Evolutionary conservation across 2,888 invertebrate genomes (phyloP).

Genomic region (Endotricha flammealis): DNA sequence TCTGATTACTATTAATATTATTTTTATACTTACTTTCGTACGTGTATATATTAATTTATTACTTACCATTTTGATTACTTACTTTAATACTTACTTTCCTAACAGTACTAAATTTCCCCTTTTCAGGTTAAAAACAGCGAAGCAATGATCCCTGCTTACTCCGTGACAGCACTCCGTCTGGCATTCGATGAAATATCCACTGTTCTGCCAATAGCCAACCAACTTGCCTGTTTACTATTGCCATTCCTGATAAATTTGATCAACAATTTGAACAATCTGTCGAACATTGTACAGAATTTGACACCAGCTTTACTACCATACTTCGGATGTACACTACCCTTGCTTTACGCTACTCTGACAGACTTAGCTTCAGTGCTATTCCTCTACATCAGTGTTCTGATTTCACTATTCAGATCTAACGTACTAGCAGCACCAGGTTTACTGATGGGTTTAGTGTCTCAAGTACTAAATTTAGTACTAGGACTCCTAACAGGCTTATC

Average conservation of each 20-base stretch:
- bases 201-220: slow-evolving; percentile 59
- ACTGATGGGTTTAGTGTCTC: slow-evolving; percentile 45
- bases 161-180: slow-evolving; percentile 56
- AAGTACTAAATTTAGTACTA: slow-evolving; percentile 55
- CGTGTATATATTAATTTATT: too few species aligned
- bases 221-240: slow-evolving; percentile 56
- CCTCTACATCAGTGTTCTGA: slow-evolving; percentile 61
- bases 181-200: slow-evolving; percentile 66
- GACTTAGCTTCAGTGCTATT: slow-evolving; percentile 65
- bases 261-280: slow-evolving; percentile 64
- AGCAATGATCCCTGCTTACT: slow-evolving; percentile 69
- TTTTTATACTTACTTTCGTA: too few species aligned
- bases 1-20: too few species aligned
- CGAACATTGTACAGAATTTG: slow-evolving; percentile 65
- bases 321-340: slow-evolving; percentile 62
- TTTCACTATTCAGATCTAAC: slow-evolving; percentile 63
- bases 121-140: slow-evolving; percentile 45
- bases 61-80: too few species aligned
- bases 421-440: slow-evolving; percentile 60
- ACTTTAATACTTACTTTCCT: too few species aligned
- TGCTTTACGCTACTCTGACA: slow-evolving; percentile 62
- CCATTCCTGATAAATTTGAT: slow-evolving; percentile 66
- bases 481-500: slow-evolving; percentile 54
- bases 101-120: too few species aligned
- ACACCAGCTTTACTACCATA: slow-evolving; percentile 65